These are phyloP conservation scores for Otis tarda DNA, from an alignment of 2,113 vertebrate species.

Conservation along the genomic window DNA sequence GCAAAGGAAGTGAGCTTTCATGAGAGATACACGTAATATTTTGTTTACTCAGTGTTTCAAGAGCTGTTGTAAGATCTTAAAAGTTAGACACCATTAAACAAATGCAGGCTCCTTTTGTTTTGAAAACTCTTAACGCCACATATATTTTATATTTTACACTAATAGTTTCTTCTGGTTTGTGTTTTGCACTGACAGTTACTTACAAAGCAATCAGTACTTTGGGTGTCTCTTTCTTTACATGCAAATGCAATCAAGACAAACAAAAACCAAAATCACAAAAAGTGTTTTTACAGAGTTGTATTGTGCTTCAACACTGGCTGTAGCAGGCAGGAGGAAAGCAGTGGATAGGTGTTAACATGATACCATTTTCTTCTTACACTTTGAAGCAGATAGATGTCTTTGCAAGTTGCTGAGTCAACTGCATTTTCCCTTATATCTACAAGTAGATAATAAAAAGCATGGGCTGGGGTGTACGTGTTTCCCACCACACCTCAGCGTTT, in stretches of 20 bases:
- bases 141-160: neutral
- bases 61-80: neutral
- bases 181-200: neutral
- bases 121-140: neutral
- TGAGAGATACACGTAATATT: neutral
- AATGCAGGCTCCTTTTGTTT: neutral
- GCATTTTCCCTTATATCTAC: neutral
- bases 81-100: neutral
- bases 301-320: neutral
- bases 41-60: neutral
- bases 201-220: neutral
- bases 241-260: neutral
- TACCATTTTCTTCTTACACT: neutral
- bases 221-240: neutral
- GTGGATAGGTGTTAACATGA: fast-evolving
- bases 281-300: neutral
- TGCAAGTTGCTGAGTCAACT: neutral
- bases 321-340: neutral
- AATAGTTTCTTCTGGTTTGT: neutral
- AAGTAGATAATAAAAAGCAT: neutral
- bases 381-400: neutral
- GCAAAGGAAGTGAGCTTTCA: neutral
- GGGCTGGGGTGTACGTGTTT: neutral
- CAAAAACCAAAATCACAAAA: neutral
- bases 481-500: fast-evolving